Evolutionary conservation across 2,888 invertebrate species (phyloP).

Genomic region (Chrysolina oricalcia): DNA sequence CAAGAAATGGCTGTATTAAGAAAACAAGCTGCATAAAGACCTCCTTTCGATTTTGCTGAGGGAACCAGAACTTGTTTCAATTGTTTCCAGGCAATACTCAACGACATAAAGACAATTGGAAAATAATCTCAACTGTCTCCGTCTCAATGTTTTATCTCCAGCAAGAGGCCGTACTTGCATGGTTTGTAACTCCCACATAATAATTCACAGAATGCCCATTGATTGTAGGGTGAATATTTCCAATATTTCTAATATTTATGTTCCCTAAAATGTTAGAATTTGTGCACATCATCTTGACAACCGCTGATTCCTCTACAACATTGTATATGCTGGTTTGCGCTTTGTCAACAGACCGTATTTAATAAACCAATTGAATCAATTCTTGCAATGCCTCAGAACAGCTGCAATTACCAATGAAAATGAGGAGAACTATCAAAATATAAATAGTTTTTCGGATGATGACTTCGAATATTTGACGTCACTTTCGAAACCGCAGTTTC

Average conservation of each 20-base stretch:
- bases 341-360: conserved; percentile 21
- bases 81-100: conserved; percentile 20
- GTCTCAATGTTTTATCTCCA: too few relatives aligned
- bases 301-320: conserved; percentile 9
- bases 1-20: conserved; percentile 19
- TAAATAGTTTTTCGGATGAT: too few relatives aligned
- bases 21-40: conserved; percentile 19
- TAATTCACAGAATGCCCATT: too few relatives aligned
- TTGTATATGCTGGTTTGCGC: conserved; percentile 13
- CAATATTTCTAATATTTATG: conserved; percentile 18
- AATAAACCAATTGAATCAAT: conserved; percentile 16
- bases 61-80: conserved; percentile 16
- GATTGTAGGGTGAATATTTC: conserved; percentile 20
- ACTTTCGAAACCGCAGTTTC: too few relatives aligned
- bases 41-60: conserved; percentile 22
- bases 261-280: conserved; percentile 3
- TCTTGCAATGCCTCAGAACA: conserved; percentile 23
- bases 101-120: background rate
- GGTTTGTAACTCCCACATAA: too few relatives aligned
- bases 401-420: conserved; percentile 25
- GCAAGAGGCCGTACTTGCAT: too few relatives aligned
- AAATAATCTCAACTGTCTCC: too few relatives aligned
- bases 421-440: background rate
- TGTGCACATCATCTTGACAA: conserved; percentile 24
- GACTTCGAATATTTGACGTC: too few relatives aligned